Base-by-base conservation (phyloP, 2,888 invertebrate species). In the Stictocephala bisonia region DNA sequence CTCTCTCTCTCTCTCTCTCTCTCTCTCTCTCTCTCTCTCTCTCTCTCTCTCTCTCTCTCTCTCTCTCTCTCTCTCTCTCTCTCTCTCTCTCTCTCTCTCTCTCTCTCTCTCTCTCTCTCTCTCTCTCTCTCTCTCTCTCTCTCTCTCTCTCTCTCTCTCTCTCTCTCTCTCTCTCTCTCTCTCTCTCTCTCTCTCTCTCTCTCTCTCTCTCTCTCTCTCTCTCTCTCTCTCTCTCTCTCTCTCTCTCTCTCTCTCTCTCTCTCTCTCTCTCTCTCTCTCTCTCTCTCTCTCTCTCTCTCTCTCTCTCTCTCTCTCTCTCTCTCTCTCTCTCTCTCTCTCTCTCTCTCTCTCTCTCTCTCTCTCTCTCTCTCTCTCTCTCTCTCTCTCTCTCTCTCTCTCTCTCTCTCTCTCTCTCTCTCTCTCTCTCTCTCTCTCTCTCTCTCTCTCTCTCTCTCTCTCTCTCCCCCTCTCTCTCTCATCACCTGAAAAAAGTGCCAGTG, bases 301-400 rank as follows among this genome's bases (percentile, higher is more conserved):
- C 50, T n/a, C 50, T 50, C n/a, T 50, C 50, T 50, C 50, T 50
- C 50, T 50, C 50, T 50, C n/a, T 50, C 50, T 50, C 50, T n/a
- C 50, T 50, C n/a, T 50, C 50, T 50, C 50, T 50, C 50, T 50
- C 50, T 50, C n/a, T 50, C 50, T 50, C 50, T 13, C 41, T 66
- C 13, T 66, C 66, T 41, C 66, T 41, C 18, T 41, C 66, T 66
- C 41, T 66, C 41, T 18, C 29, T 41, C 41, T 41, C 31, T 67
- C 20, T 73, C 73, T 72, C 67, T 75, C 73, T 71, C 75, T 70
- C 4, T 48, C 69, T 18, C 70, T 50, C 50, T 50, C 50, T 50
- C 50, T 50, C 50, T 50, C n/a, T 50, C 50, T 50, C 50, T 50
- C 50, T 50, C 50, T 50, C 50, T 50, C 50, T 50, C 50, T 50